Base-by-base conservation (phyloP, 2,797 vertebrate species). In the Gorsachius magnificus region DNA sequence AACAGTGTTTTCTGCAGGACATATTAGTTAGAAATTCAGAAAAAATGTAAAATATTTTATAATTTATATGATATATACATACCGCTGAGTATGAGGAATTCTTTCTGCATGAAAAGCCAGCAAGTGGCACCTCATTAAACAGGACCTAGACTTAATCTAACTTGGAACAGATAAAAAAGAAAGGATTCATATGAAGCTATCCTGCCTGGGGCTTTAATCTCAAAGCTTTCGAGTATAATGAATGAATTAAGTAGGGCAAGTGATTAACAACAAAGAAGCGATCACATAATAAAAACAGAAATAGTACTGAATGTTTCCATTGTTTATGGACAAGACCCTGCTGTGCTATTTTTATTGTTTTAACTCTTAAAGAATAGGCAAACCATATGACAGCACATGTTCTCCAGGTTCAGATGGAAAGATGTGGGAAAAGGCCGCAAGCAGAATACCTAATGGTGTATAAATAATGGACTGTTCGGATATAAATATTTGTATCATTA, bases 61-160 rank as follows among this genome's bases (percentile, higher is more conserved):
- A 98, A 98, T 98, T 98, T 97, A 97, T 98, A 97, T 98, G 96
- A 83, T 96, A 95, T 97, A 97, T 97, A 96, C 93, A 96, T 98
- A 98, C 97, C 93, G 94, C 96, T 96, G 97, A 97, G 97, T 96
- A 97, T 89, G 95, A 97, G 92, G 96, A 97, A 97, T 98, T 97
- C 93, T 98, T 97, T 97, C 97, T 97, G 97, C 96, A 97, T 96
- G 97, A 98, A 98, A 98, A 97, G 96, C 86, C 97, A 97, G 97
- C 97, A 97, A 98, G 97, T 97, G 97, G 96, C 95, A 98, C 96
- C 98, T 98, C 98, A 98, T 98, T 98, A 98, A 98, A 98, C 91
- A 98, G 95, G 96, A 97, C 96, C 97, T 97, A 97, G 93, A 96
- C 97, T 97, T 98, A 98, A 98, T 98, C 97, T 98, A 97, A 98